phyloP scores from a whole-genome alignment of 1,140 invertebrate genomes.

The Lucilia sericata region DNA sequence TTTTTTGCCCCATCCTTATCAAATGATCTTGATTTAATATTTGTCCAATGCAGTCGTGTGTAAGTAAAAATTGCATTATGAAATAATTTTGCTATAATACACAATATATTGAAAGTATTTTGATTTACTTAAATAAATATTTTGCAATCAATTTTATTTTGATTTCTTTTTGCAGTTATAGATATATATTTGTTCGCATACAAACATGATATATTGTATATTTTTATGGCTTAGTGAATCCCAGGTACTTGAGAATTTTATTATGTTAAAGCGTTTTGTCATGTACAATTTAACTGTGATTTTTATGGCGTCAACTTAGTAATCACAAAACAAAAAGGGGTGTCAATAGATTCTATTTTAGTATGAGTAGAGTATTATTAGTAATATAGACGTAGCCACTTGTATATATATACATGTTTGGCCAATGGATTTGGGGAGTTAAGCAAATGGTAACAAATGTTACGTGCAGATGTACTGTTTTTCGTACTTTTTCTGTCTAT shows the following conservation, averaged over 20 bases:
- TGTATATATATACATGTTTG: not conserved
- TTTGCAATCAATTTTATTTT: not conserved
- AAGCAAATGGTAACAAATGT: not conserved
- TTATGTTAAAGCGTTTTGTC: constrained; percentile 9
- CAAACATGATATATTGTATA: not conserved
- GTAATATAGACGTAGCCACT: not conserved
- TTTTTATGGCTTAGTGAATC: constrained; percentile 66
- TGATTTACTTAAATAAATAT: not conserved
- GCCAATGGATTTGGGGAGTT: constrained; percentile 5
- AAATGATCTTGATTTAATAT: too few relatives aligned
- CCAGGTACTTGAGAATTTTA: constrained; percentile 58
- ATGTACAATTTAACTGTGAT: constrained; percentile 53
- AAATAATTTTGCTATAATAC: not conserved
- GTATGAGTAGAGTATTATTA: not conserved
- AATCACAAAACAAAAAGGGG: constrained; percentile 11
- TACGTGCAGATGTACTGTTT: not conserved
- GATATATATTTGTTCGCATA: not conserved
- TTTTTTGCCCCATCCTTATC: too few relatives aligned
- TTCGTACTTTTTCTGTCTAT: not conserved
- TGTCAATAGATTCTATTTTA: not conserved
- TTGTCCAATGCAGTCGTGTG: too few relatives aligned
- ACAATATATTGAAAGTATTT: not conserved
- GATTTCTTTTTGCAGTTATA: not conserved
- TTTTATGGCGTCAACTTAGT: constrained; percentile 59
- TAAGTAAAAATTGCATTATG: not conserved